A percentile compares a stretch with the other conserved stretches of the same genome.
Conservation (phyloP, 2,797 vertebrate species). For the Karalla daura region DNA sequence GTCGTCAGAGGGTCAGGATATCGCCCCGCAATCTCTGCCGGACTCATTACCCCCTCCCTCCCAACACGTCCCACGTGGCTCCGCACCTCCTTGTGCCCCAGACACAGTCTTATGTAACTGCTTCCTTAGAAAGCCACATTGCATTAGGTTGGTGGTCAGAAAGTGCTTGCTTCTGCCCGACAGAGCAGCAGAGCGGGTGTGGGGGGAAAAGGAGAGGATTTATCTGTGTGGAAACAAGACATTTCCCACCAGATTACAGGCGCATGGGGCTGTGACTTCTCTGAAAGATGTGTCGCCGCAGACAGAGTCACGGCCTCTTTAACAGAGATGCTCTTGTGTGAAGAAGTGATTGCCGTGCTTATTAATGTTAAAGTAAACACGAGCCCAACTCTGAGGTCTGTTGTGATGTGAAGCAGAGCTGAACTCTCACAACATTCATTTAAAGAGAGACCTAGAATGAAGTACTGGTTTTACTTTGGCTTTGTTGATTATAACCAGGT, state of each 20-base stretch:
- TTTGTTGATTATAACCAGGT: too few relatives aligned
- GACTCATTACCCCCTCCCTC: constrained; percentile 51
- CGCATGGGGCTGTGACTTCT: constrained; percentile 29
- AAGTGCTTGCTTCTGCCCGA: constrained; percentile 59
- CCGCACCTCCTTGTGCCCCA: constrained; percentile 50
- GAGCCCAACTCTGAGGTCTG: constrained; percentile 13
- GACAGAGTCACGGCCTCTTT: constrained; percentile 16
- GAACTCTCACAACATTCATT: constrained; percentile 48
- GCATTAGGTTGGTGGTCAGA: constrained; percentile 60
- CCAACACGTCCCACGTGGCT: constrained; percentile 39
- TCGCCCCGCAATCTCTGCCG: constrained; percentile 59
- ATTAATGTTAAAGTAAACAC: constrained; percentile 34
- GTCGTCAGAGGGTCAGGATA: constrained; percentile 37
- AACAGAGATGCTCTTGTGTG: constrained; percentile 18
- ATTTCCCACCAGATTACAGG: constrained; percentile 45
- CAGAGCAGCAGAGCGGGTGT: constrained; percentile 35
- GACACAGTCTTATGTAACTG: constrained; percentile 72
- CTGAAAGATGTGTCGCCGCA: not conserved
- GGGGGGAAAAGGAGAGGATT: constrained; percentile 8
- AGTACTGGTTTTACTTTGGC: too few relatives aligned
- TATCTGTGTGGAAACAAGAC: constrained; percentile 51
- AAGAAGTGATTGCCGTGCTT: constrained; percentile 16
- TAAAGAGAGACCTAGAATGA: too few relatives aligned
- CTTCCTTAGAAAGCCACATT: constrained; percentile 65
- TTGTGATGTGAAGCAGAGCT: constrained; percentile 28